phyloP scores from a whole-genome alignment of 2,888 invertebrate genomes.

The Oscheius sp. region DNA sequence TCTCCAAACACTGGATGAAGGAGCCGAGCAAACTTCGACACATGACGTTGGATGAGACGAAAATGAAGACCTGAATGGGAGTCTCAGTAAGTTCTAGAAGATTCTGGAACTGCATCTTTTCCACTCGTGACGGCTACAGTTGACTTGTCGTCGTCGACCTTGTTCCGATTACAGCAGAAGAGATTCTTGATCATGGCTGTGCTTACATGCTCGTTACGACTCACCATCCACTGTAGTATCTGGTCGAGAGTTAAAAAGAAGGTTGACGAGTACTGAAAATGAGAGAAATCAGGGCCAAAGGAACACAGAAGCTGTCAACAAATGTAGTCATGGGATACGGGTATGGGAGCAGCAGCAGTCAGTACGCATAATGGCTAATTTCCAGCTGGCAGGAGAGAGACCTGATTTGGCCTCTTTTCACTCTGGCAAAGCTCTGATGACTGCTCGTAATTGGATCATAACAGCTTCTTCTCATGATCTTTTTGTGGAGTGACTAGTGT shows the following conservation, averaged over 20 bases:
- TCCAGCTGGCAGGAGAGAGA: conserved; percentile 16
- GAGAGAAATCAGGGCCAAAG: neutral
- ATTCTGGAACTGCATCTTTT: neutral
- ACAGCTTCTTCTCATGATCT: no score
- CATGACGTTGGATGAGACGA: conserved; percentile 18
- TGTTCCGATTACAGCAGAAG: neutral
- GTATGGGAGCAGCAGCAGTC: neutral
- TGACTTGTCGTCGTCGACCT: conserved; percentile 28
- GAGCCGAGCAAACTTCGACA: conserved; percentile 10
- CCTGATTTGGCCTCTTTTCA: neutral
- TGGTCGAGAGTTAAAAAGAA: no score
- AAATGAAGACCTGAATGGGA: conserved; percentile 17
- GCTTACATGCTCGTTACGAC: no score
- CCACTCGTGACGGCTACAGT: neutral
- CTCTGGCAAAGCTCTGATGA: neutral
- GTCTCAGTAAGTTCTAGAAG: neutral
- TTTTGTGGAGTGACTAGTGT: no score
- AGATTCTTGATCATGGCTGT: no score
- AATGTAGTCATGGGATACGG: conserved; percentile 1
- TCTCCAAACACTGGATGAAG: conserved; percentile 15
- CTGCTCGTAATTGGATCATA: no score
- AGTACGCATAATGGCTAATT: conserved; percentile 12
- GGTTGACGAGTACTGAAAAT: neutral
- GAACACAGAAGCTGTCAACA: neutral
- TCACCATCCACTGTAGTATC: no score